Conservation (phyloP, 2,797 vertebrate genomes). For the Enoplosus armatus region DNA sequence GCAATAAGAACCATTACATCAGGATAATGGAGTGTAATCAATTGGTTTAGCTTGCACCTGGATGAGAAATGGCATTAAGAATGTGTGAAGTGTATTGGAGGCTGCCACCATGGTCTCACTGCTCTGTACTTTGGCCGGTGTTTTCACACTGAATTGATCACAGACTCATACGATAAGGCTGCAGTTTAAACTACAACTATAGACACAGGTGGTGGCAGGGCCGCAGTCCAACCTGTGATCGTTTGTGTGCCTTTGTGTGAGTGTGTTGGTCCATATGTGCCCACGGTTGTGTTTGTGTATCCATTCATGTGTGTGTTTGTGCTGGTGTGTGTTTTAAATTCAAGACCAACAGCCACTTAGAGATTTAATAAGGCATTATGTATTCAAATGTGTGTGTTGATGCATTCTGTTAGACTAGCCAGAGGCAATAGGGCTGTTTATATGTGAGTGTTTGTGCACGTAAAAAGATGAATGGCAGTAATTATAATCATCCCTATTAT, state of each 20-base stretch:
- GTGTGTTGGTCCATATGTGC: not conserved
- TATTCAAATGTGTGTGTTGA: slow-evolving; percentile 67
- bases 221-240: not conserved
- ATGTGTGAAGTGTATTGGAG: slow-evolving; percentile 40
- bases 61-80: slow-evolving; percentile 53
- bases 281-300: not conserved
- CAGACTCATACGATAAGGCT: not conserved
- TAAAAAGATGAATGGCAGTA: slow-evolving; percentile 60
- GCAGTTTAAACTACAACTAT: slow-evolving; percentile 26
- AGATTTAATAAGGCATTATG: slow-evolving; percentile 61
- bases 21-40: slow-evolving; percentile 62
- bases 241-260: not conserved
- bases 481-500: slow-evolving; percentile 69
- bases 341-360: slow-evolving; percentile 39
- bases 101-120: slow-evolving; percentile 7
- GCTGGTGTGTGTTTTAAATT: slow-evolving; percentile 17
- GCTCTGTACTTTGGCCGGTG: slow-evolving; percentile 10
- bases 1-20: slow-evolving; percentile 52
- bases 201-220: slow-evolving; percentile 15
- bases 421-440: slow-evolving; percentile 44
- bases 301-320: not conserved
- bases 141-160: slow-evolving; percentile 4
- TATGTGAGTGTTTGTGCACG: slow-evolving; percentile 41
- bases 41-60: slow-evolving; percentile 53
- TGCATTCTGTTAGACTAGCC: slow-evolving; percentile 53